Base-by-base conservation (phyloP, 2,888 invertebrate species). In the Aporophyla lueneburgensis region DNA sequence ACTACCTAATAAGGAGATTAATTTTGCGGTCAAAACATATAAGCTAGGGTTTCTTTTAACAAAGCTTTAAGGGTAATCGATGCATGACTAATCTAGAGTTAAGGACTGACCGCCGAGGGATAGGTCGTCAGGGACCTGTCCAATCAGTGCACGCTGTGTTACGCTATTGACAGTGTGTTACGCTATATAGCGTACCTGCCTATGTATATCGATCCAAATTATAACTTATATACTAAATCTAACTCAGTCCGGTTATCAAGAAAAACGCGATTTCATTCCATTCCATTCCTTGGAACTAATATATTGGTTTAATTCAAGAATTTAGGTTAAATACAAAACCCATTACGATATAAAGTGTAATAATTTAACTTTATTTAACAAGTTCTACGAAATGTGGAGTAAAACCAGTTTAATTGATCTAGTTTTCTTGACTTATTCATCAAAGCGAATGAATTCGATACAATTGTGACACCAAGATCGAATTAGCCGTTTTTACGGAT, bases 301-400 rank as follows among this genome's bases (percentile, higher is more conserved):
- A n/a, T 46, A 14, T 67, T 24, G 24, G 10, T 54, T 77, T 33
- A 21, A 33, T 46, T 49, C 49, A 53, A 46, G 33, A 77, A 76
- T 76, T 58, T 59, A 67, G 67, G 76, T 51, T 76, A 76, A 76
- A 27, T 76, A 53, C 51, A 16, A 46, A 76, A 76, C 53, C 33
- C 58, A 61, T 68, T 76, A 76, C 43, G 12, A 46, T 24, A 46
- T 24, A 51, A 10, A 58, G 4, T 59, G 27, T 46, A 59, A 51
- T 67, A 68, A 59, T 68, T 53, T 21, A 46, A 46, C 19, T n/a
- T 53, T 46, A 53, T 19, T 43, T 27, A 71, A 61, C 59, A n/a
- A n/a, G 40, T 76, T 77, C 46, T 53, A 61, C 9, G 16, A 19
- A 77, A 77, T 77, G 12, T 49, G 6, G 46, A 61, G 21, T 53